Evolutionary conservation across 1,140 invertebrate species (phyloP), one percentile per base, ranked within the genome.

Genomic region (Tetramorium parvispinum): DNA sequence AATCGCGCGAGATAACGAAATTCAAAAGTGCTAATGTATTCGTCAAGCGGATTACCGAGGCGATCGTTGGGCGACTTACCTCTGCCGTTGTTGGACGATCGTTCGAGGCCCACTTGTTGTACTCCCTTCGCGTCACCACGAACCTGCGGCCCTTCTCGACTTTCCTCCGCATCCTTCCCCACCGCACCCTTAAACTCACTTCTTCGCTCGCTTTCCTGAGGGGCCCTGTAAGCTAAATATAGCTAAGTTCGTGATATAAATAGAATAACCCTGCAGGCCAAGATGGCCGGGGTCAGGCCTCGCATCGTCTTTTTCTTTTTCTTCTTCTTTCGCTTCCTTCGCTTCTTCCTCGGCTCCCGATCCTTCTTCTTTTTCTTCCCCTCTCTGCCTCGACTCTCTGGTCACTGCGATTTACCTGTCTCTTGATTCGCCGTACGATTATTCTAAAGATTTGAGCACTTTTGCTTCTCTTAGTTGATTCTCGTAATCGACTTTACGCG

Each of bases 211-310:
- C 86, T 91, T 91, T 92, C 86, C 85, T 90, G 88, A 82, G 40
- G 91, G 85, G 89, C 85, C 83, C 71, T 37, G 68, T 61, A 89
- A 91, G 93, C 91, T 94, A 94, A 94, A 94, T 94, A 94, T 94
- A 94, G 92, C 88, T 85, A 87, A 79, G 85, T 63, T 70, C 55
- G 61, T 32, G 91, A 82, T 92, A 93, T 93, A 93, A 93, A 93
- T 93, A 93, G 92, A 92, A 91, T 92, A 92, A 91, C 92, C 92
- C 91, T 88, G 88, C 87, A 77, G 90, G 88, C 75, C 87, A 91
- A 89, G 87, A 89, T 91, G 87, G 82, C 85, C 73, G 87, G 87
- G 89, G 87, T 92, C 88, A 91, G 82, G 70, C 73, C 63, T 77
- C 24, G 73, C 68, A 18, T 87, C 73, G 37, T 57, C 59, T 6